These are phyloP conservation scores for Nyctibius bracteatus DNA, from an alignment of 2,113 vertebrate species.

Conservation along the genomic window DNA sequence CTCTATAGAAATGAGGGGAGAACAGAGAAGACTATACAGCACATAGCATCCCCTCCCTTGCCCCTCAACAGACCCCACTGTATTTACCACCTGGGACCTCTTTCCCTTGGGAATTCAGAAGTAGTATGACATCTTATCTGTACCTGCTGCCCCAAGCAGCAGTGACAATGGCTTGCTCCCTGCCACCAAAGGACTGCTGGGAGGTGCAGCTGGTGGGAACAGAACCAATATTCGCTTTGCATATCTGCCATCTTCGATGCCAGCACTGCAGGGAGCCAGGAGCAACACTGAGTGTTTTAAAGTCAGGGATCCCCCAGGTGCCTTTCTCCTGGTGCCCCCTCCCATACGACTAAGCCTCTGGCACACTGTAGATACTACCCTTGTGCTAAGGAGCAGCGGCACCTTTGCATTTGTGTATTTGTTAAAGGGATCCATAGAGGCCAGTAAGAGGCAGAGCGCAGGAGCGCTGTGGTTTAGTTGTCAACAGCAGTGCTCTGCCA, in stretches of 20 bases:
- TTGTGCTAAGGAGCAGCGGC: background rate
- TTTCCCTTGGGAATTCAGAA: background rate
- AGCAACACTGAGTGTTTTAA: rapidly evolving
- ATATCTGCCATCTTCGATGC: background rate
- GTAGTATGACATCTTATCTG: background rate
- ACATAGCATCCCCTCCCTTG: background rate
- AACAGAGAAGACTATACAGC: background rate
- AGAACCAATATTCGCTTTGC: background rate
- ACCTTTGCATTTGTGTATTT: background rate
- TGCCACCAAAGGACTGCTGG: background rate
- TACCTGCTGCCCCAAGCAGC: background rate
- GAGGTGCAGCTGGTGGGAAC: background rate
- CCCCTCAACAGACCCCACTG: background rate
- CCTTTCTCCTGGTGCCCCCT: background rate
- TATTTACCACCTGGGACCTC: background rate
- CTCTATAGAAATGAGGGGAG: background rate
- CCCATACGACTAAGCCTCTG: background rate
- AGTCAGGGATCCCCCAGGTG: background rate
- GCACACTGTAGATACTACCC: background rate
- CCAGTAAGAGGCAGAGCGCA: background rate
- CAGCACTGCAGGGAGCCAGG: background rate
- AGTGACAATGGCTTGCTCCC: background rate
- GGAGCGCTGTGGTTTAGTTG: background rate
- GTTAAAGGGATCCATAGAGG: background rate
- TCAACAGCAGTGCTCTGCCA: background rate